Evolutionary conservation across 1,140 invertebrate genomes (phyloP), one percentile per base, ranked within the genome.

Genomic region (Drosophila nannoptera): DNA sequence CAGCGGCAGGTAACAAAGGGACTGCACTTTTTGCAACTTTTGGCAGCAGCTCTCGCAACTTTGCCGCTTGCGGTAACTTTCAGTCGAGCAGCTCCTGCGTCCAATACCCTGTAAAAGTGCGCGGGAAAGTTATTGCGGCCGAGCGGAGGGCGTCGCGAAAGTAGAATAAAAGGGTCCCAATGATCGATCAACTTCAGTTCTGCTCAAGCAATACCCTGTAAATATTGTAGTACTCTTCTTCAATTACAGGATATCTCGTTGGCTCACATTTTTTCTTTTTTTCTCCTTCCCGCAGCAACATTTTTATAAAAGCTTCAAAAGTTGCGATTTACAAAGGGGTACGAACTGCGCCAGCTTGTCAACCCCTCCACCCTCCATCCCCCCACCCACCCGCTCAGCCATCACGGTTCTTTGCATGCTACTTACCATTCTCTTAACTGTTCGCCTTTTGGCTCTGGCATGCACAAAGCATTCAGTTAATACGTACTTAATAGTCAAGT

Each of bases 401-500:
- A 22, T 22, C 22, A 2, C 1, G 22, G 22, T 3, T 22, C 22
- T 22, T 22, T 22, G 22, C 22, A 22, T 22, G 8, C 22, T 16
- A 22, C 22, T 14, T 38, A 14, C 12, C 22, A n/a, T 12, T 54
- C 62, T 56, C 22, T 31, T 29, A 33, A 35, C 29, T 16, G 50
- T 9, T n/a, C 35, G 36, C n/a, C 46, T 33, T 14, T 60, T 29
- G 35, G 29, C 60, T 73, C 70, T 81, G 75, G 71, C 67, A 78
- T 78, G 56, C 64, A 73, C 78, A 83, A 83, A 83, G 78, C 69
- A 73, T 75, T 73, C 71, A 71, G 67, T 86, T 86, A 86, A 86
- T 86, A 74, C 82, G 77, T 75, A 86, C 81, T 86, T 86, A 86
- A 86, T 86, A 81, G 81, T 77, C 81, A 77, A 80, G 82, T 86